Percentiles rank a stretch among this genome's conserved stretches.
Evolutionary conservation across 37 sponge, comb jelly and placozoan species (phyloP).

Genomic region (Ianthella basta): DNA sequence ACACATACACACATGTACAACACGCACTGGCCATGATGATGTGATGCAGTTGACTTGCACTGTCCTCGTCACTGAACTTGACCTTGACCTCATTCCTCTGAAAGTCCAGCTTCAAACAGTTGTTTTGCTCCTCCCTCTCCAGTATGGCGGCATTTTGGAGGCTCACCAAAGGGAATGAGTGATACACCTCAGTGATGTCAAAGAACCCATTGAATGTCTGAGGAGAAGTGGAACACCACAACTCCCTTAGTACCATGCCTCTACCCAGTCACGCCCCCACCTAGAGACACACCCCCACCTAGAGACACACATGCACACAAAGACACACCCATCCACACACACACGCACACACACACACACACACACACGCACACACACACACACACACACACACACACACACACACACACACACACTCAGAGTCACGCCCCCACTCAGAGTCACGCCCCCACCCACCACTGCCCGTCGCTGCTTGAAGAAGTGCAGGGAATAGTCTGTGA

Average conservation of each 20-base stretch:
- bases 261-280: too few species aligned
- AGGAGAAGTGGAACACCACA: not conserved
- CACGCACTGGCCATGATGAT: not conserved
- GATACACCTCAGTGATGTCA: not conserved
- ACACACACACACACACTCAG: too few species aligned
- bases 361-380: not conserved
- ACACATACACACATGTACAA: slow-evolving; percentile 27
- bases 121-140: not conserved
- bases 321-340: not conserved
- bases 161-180: not conserved
- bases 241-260: too few species aligned
- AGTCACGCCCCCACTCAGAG: not conserved
- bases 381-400: too few species aligned
- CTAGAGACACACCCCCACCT: too few species aligned
- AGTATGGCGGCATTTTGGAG: not conserved
- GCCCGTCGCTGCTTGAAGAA: not conserved
- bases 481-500: not conserved
- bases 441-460: not conserved
- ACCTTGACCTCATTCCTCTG: not conserved
- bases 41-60: not conserved
- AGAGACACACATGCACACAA: not conserved
- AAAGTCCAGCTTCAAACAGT: not conserved
- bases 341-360: too few species aligned
- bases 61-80: not conserved
- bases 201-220: not conserved